These are phyloP conservation scores for Phymorhynchus buccinoides DNA, from an alignment of 1,140 invertebrate genomes.

Conservation along the genomic window DNA sequence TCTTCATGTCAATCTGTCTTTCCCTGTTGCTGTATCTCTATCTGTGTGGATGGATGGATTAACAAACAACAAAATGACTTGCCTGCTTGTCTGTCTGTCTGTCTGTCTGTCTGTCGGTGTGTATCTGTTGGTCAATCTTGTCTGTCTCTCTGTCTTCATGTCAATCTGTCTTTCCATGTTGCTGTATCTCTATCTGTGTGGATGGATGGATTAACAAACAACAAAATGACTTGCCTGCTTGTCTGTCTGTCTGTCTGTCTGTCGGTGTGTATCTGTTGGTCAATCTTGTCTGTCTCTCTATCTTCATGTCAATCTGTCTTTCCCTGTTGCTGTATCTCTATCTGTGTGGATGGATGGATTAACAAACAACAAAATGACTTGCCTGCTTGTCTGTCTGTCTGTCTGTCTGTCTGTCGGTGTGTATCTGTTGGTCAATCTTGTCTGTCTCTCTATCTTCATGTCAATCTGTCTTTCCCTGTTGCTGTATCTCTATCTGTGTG, in stretches of 20 bases:
- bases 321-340: neutral
- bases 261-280: neutral
- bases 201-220: too few relatives aligned
- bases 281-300: neutral
- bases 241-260: neutral
- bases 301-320: neutral
- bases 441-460: neutral
- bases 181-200: neutral
- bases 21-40: neutral
- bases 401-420: neutral
- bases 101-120: neutral
- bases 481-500: neutral
- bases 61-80: too few relatives aligned
- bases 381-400: constrained; percentile 11
- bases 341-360: too few relatives aligned
- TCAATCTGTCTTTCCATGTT: neutral
- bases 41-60: too few relatives aligned
- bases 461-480: neutral
- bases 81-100: neutral
- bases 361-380: too few relatives aligned
- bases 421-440: neutral
- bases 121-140: neutral
- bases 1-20: neutral
- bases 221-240: too few relatives aligned
- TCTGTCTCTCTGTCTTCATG: neutral